phyloP scores from a whole-genome alignment of 1,140 invertebrate genomes.

The Thaumatotibia leucotreta region DNA sequence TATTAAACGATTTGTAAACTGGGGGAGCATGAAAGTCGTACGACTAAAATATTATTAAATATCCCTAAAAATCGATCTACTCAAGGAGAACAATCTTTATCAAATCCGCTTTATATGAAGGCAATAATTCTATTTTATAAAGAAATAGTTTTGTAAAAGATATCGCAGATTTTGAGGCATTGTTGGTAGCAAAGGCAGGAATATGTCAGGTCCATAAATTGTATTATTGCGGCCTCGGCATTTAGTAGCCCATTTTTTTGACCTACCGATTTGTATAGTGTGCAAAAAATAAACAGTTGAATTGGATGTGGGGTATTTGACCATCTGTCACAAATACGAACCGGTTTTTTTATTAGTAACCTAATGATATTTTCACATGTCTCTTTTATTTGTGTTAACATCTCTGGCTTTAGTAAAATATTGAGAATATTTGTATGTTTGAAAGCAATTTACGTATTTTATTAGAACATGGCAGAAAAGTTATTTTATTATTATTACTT shows the following conservation, averaged over 20 bases:
- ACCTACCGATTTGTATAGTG: constrained; percentile 6
- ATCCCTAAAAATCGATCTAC: neutral
- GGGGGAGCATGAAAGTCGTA: neutral
- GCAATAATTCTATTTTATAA: neutral
- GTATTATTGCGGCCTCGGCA: neutral
- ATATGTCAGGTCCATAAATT: constrained; percentile 5
- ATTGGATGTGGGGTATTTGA: constrained; percentile 1
- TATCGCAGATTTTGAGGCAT: neutral
- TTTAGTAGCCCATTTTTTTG: constrained; percentile 10
- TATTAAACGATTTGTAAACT: constrained; percentile 12
- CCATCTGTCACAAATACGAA: constrained; percentile 1
- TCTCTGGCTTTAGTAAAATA: too few species aligned
- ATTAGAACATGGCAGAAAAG: too few species aligned
- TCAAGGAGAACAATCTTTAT: neutral
- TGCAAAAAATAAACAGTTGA: constrained; percentile 1
- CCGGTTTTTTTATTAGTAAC: neutral
- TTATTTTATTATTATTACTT: too few species aligned
- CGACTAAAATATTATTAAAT: neutral
- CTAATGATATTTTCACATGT: neutral
- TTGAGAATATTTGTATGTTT: too few species aligned
- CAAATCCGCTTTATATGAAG: neutral
- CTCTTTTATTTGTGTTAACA: constrained; percentile 14
- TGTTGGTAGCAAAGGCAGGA: neutral
- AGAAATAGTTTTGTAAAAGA: constrained; percentile 2
- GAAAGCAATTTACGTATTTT: too few species aligned